phyloP scores from a whole-genome alignment of 1,140 invertebrate genomes.

The Heliconius melpomene region DNA sequence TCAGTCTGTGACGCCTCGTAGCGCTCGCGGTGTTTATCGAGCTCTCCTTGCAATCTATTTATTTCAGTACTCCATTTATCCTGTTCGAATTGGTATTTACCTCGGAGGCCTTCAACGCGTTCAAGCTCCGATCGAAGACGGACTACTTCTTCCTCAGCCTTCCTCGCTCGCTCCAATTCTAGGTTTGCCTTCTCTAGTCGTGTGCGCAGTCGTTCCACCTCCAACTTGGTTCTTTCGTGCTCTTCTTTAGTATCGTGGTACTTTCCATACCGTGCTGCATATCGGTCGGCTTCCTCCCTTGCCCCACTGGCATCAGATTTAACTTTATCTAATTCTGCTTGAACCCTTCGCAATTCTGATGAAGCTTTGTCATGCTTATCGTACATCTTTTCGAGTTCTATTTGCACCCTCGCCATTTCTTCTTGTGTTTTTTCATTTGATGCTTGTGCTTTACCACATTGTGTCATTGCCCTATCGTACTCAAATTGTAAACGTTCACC shows the following conservation, averaged over 20 bases:
- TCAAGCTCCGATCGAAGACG: conserved; percentile 87
- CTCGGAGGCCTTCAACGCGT: conserved; percentile 87
- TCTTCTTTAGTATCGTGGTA: conserved; percentile 91
- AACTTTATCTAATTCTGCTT: conserved; percentile 87
- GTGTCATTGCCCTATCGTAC: conserved; percentile 90
- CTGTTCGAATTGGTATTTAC: conserved; percentile 94
- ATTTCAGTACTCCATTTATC: conserved; percentile 87
- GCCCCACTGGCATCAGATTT: conserved; percentile 86
- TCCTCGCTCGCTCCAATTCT: conserved; percentile 88
- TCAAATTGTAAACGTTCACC: conserved; percentile 93
- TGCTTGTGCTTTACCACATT: conserved; percentile 90
- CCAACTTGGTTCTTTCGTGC: conserved; percentile 89
- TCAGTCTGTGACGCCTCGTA: conserved; percentile 88
- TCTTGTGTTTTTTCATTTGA: conserved; percentile 94
- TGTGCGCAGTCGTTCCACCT: conserved; percentile 91
- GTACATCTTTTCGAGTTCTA: conserved; percentile 94
- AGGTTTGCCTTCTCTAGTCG: conserved; percentile 90
- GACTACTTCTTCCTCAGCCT: conserved; percentile 85
- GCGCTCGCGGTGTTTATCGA: conserved; percentile 88
- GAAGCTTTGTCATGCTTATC: conserved; percentile 94
- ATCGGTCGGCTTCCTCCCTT: conserved; percentile 87
- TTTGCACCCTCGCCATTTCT: conserved; percentile 91
- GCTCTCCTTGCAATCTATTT: conserved; percentile 79
- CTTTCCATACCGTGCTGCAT: conserved; percentile 88
- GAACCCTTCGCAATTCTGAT: conserved; percentile 89